Percentiles rank a stretch among this genome's conserved stretches.
Evolutionary conservation across 2,113 vertebrate genomes (phyloP).

Genomic region (Oceanites oceanicus): DNA sequence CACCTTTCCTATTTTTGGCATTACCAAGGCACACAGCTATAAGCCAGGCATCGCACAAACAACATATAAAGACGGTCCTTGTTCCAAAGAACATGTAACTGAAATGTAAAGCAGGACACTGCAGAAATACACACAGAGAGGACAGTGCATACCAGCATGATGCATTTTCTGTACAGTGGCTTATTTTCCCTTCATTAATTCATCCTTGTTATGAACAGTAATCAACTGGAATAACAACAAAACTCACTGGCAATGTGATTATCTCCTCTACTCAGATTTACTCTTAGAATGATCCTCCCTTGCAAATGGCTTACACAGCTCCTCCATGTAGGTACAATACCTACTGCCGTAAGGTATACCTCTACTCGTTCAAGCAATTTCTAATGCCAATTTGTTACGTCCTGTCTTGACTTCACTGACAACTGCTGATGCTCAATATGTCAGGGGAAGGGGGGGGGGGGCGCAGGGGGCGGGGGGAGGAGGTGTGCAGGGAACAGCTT

Average conservation of each 20-base stretch:
- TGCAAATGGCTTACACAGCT: background rate
- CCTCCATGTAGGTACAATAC: background rate
- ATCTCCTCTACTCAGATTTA: background rate
- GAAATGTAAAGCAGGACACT: background rate
- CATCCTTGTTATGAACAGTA: background rate
- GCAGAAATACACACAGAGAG: background rate
- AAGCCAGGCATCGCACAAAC: background rate
- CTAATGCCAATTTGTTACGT: background rate
- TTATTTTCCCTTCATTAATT: background rate
- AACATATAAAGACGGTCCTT: background rate
- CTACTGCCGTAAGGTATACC: background rate
- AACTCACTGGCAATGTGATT: background rate
- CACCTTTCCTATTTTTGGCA: background rate
- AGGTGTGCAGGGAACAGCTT: background rate
- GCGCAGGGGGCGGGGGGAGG: rapidly evolving
- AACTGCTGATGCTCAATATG: background rate
- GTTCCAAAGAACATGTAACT: background rate
- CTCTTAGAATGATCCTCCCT: background rate
- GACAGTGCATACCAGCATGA: background rate
- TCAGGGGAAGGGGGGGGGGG: rapidly evolving
- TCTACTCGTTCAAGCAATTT: background rate
- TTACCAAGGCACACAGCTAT: background rate
- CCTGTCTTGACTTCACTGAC: background rate
- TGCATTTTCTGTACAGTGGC: background rate
- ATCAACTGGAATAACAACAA: constrained; percentile 2